Evolutionary conservation across 2,888 invertebrate genomes (phyloP), one percentile per base, ranked within the genome.

Genomic region (Eupithecia centaureata): DNA sequence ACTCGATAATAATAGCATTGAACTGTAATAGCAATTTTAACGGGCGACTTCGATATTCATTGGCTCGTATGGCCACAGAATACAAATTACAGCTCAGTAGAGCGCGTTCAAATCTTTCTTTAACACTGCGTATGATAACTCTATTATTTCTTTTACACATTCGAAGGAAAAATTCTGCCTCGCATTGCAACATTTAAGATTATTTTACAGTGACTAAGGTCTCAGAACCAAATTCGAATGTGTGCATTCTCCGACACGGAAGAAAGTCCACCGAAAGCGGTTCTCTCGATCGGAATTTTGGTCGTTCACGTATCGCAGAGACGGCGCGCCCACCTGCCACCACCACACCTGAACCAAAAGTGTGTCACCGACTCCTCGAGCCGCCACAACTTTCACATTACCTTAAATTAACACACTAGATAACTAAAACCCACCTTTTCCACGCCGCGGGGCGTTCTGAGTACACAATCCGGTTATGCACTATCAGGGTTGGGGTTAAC

Each of bases 351-450:
- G 91, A 90, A 83, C 85, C 86, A 91, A 91, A 92, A 92, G 92
- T 93, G 84, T 93, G 92, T 92, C 92, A 92, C 88, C 86, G 86
- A 90, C 90, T 91, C 89, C 86, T 89, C 78, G 75, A 87, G 86
- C 89, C 86, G 89, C 86, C 86, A 85, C 84, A 88, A 92, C 92
- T 93, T 93, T 93, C 93, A 93, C 93, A 91, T 92, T 86, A 90
- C 88, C 90, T 91, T 90, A 89, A 89, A 89, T 88, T 88, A 90
- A 86, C 89, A 87, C 86, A 85, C 82, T 80, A 83, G 83, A 81
- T 81, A 81, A 81, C 60, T 59, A 63, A 69, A 56, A 87, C 88
- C 82, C 83, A 92, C 92, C 92, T 92, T 88, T 84, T 86, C 78
- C 80, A 86, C 86, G 87, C 88, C 87, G 83, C 86, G 85, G 86